Evolutionary conservation across 2,797 vertebrate genomes (phyloP).

Genomic region (Dendrocincla fuliginosa): DNA sequence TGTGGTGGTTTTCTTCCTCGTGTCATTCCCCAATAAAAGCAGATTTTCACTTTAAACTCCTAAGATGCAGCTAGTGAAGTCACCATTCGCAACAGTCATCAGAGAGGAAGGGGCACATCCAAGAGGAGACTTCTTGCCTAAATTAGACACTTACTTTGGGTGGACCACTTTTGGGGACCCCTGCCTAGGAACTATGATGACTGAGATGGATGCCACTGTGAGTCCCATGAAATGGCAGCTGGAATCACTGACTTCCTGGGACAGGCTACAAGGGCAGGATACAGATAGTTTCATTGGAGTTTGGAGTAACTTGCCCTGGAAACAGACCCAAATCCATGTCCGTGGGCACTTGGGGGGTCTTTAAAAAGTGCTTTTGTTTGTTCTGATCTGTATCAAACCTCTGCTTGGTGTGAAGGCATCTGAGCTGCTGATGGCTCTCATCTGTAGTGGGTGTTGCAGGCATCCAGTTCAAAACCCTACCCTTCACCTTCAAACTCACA

Average conservation of each 20-base stretch:
- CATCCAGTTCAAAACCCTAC: not conserved
- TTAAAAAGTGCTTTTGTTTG: not conserved
- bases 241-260: not conserved
- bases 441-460: not conserved
- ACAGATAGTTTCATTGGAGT: not conserved
- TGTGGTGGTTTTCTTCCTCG: not conserved
- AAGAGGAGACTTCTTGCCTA: not conserved
- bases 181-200: not conserved
- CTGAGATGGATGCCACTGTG: accelerated
- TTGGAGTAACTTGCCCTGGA: not conserved
- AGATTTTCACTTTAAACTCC: not conserved
- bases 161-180: not conserved
- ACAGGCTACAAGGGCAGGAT: not conserved
- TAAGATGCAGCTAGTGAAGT: not conserved
- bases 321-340: not conserved
- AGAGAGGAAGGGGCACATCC: not conserved
- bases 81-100: not conserved
- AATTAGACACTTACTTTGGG: not conserved
- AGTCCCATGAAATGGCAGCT: not conserved
- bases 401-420: not conserved
- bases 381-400: not conserved
- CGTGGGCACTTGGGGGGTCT: accelerated
- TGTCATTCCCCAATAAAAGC: not conserved
- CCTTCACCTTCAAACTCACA: not conserved
- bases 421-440: not conserved